Conservation (phyloP, 1,140 invertebrate species). For the Phocides pigmalion region DNA sequence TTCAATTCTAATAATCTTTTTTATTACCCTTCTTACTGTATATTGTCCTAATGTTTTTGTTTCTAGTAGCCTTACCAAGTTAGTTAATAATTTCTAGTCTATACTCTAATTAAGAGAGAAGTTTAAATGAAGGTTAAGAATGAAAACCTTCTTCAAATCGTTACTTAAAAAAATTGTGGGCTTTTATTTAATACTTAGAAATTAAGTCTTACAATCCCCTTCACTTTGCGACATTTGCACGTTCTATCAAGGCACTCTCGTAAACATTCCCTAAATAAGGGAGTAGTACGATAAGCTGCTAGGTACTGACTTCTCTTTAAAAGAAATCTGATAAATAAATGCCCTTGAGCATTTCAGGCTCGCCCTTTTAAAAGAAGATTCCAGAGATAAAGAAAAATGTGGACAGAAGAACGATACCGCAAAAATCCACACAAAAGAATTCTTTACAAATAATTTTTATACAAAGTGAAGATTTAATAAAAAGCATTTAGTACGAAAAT, state of each 20-base stretch:
- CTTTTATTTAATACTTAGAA: constrained; percentile 7
- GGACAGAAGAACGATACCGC: constrained; percentile 57
- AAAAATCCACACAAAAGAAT: constrained; percentile 63
- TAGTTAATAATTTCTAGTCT: too few species aligned
- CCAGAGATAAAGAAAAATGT: constrained; percentile 72
- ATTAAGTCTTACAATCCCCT: constrained; percentile 10
- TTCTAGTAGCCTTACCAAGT: too few species aligned
- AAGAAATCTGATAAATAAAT: constrained; percentile 75
- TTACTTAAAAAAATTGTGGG: too few species aligned
- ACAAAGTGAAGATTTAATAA: constrained; percentile 39
- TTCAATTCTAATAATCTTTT: too few species aligned
- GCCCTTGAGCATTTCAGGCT: constrained; percentile 65
- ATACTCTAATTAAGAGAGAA: too few species aligned
- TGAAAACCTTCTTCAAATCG: too few species aligned
- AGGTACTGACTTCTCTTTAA: constrained; percentile 57
- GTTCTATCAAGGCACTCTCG: constrained; percentile 23
- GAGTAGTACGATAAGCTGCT: constrained; percentile 56
- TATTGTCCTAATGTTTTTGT: too few species aligned
- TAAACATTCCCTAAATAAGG: constrained; percentile 29
- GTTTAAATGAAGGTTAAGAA: too few species aligned
- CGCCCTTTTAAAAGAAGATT: constrained; percentile 68
- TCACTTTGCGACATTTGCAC: constrained; percentile 28
- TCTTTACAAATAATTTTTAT: constrained; percentile 50
- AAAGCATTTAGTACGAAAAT: constrained; percentile 34
- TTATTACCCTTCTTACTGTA: too few species aligned